Evolutionary conservation across 2,888 invertebrate genomes (phyloP).

Genomic region (Salticus scenicus): DNA sequence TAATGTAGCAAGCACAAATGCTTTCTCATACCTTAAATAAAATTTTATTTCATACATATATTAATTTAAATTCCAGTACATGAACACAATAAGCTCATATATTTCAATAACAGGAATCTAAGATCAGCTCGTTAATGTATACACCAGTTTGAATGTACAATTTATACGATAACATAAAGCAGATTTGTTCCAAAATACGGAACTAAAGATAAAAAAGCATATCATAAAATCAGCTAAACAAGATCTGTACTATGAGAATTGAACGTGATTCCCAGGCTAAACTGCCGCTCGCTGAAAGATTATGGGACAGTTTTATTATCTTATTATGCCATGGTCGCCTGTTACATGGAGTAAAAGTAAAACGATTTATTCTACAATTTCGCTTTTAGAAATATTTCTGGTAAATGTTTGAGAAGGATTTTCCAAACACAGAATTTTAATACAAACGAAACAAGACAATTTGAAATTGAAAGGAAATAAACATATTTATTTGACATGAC

Average conservation of each 20-base stretch:
- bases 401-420: not conserved
- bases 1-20: too few species aligned
- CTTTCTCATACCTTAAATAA: too few species aligned
- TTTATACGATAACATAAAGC: not conserved
- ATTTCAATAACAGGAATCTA: not conserved
- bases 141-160: not conserved
- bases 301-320: slow-evolving; percentile 41
- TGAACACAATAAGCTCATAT: not conserved
- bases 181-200: not conserved
- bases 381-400: not conserved
- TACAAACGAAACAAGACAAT: too few species aligned
- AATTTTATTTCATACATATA: too few species aligned
- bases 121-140: not conserved
- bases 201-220: not conserved
- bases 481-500: too few species aligned
- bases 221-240: slow-evolving; percentile 62
- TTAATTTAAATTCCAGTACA: not conserved
- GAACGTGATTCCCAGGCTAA: slow-evolving; percentile 47
- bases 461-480: too few species aligned
- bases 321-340: slow-evolving; percentile 36
- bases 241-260: slow-evolving; percentile 33
- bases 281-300: slow-evolving; percentile 46
- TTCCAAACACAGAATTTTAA: too few species aligned
- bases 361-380: not conserved
- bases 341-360: slow-evolving; percentile 14